Evolutionary conservation across 2,888 invertebrate species (phyloP).

Genomic region (Pimpla rufipes): DNA sequence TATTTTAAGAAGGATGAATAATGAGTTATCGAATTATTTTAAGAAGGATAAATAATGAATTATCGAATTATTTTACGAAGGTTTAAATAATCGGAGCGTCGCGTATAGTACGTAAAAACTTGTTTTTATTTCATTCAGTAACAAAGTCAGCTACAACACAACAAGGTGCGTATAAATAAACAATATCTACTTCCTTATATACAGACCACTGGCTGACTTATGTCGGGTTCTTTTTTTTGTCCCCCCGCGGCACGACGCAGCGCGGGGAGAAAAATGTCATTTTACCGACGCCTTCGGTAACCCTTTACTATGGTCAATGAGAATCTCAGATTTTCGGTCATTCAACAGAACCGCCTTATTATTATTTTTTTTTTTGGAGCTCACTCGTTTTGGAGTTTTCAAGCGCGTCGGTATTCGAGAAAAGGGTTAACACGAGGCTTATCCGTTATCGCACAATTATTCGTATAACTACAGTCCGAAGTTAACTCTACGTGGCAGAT

Average conservation of each 20-base stretch:
- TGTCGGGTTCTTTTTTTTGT: conserved; percentile 18
- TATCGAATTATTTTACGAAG: no score
- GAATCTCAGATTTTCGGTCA: not conserved
- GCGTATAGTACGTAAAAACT: conserved; percentile 55
- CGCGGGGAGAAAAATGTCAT: not conserved
- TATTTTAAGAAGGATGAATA: no score
- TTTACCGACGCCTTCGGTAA: not conserved
- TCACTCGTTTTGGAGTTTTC: not conserved
- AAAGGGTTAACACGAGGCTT: not conserved
- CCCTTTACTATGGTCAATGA: not conserved
- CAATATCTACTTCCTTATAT: conserved; percentile 70
- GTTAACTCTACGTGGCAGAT: conserved; percentile 16
- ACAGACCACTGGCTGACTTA: conserved; percentile 59
- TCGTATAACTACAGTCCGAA: conserved; percentile 29
- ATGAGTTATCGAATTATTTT: no score
- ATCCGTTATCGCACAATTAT: conserved; percentile 37
- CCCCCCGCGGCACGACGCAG: not conserved
- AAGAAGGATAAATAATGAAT: no score
- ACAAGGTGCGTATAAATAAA: conserved; percentile 72
- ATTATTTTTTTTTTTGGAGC: not conserved
- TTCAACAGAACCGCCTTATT: not conserved
- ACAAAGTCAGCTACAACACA: conserved; percentile 68
- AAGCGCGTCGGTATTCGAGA: not conserved
- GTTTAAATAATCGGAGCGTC: not conserved
- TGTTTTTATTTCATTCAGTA: conserved; percentile 64